A percentile compares a stretch with the other conserved stretches of the same genome.
Conservation (phyloP, 1,140 invertebrate genomes). For the Periplaneta americana region DNA sequence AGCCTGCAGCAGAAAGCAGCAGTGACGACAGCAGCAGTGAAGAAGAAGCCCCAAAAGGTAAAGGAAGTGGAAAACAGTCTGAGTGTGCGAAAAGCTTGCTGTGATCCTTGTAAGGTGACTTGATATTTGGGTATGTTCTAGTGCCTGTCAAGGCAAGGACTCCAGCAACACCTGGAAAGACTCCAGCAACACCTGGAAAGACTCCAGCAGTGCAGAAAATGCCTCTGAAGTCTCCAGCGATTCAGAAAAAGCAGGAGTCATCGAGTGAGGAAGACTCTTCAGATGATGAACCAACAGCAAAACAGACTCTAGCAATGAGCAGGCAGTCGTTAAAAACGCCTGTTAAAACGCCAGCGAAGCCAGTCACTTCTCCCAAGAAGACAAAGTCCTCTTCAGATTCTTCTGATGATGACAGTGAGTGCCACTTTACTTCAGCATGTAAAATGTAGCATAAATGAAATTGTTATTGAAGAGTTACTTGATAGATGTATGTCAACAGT, state of each 20-base stretch:
- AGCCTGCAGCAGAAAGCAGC: neutral
- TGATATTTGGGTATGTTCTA: too few relatives aligned
- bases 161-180: slow-evolving; percentile 16
- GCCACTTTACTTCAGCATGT: neutral
- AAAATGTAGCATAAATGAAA: too few relatives aligned
- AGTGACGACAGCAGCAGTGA: slow-evolving; percentile 25
- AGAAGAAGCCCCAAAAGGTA: slow-evolving; percentile 30
- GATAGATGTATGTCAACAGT: too few relatives aligned
- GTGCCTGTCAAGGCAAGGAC: too few relatives aligned
- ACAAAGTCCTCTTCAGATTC: slow-evolving; percentile 31
- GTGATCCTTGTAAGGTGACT: too few relatives aligned
- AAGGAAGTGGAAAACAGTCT: too few relatives aligned
- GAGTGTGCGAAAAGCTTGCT: too few relatives aligned
- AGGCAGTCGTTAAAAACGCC: slow-evolving; percentile 20
- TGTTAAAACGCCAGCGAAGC: slow-evolving; percentile 23
- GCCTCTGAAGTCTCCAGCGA: slow-evolving; percentile 2
- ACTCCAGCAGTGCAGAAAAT: neutral
- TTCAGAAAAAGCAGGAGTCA: slow-evolving; percentile 22
- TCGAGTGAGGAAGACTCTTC: slow-evolving; percentile 26
- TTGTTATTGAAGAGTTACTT: too few relatives aligned
- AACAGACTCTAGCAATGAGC: slow-evolving; percentile 24
- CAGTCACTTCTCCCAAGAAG: slow-evolving; percentile 18
- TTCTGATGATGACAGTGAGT: slow-evolving; percentile 8
- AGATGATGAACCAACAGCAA: slow-evolving; percentile 27
- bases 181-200: slow-evolving; percentile 18